A percentile compares a stretch with the other conserved stretches of the same genome.
These are phyloP conservation scores for Gryon sp. DNA, from an alignment of 1,140 invertebrate species.

Conservation along the genomic window DNA sequence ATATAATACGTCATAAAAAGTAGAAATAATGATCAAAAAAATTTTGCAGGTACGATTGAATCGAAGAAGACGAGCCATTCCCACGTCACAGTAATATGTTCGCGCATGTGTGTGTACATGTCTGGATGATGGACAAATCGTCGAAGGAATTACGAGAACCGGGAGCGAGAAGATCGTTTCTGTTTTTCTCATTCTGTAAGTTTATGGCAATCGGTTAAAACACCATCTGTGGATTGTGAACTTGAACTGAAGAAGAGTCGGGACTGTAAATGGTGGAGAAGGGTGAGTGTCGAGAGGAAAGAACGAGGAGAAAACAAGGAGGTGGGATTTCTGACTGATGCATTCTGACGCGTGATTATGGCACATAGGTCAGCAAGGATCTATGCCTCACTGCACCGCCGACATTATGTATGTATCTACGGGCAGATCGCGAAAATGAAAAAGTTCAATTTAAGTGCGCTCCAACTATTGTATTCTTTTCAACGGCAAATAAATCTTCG, in stretches of 20 bases:
- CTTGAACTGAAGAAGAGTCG: slow-evolving; percentile 38
- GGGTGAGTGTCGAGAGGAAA: slow-evolving; percentile 42
- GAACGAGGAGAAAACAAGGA: slow-evolving; percentile 46
- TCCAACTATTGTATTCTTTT: slow-evolving; percentile 40
- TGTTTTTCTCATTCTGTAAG: slow-evolving; percentile 59
- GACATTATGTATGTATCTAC: slow-evolving; percentile 70
- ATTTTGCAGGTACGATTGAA: slow-evolving; percentile 58
- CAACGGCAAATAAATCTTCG: slow-evolving; percentile 31
- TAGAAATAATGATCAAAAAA: slow-evolving; percentile 41
- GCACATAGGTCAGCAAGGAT: slow-evolving; percentile 73
- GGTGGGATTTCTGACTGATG: slow-evolving; percentile 62
- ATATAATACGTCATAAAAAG: slow-evolving; percentile 4
- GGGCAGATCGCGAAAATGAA: slow-evolving; percentile 66
- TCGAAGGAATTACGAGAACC: slow-evolving; percentile 61
- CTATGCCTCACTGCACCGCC: slow-evolving; percentile 71
- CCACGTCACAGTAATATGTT: slow-evolving; percentile 45
- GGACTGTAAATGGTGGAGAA: slow-evolving; percentile 39
- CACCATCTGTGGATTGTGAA: slow-evolving; percentile 67
- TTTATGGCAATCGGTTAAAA: slow-evolving; percentile 66
- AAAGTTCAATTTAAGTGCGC: slow-evolving; percentile 63
- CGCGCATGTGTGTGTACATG: slow-evolving; percentile 25
- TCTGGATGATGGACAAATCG: slow-evolving; percentile 62
- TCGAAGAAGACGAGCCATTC: slow-evolving; percentile 59
- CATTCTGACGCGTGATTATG: slow-evolving; percentile 75
- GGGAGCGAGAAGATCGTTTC: slow-evolving; percentile 47